Conservation (phyloP, 2,113 vertebrate species). For the Zosterops borbonicus region DNA sequence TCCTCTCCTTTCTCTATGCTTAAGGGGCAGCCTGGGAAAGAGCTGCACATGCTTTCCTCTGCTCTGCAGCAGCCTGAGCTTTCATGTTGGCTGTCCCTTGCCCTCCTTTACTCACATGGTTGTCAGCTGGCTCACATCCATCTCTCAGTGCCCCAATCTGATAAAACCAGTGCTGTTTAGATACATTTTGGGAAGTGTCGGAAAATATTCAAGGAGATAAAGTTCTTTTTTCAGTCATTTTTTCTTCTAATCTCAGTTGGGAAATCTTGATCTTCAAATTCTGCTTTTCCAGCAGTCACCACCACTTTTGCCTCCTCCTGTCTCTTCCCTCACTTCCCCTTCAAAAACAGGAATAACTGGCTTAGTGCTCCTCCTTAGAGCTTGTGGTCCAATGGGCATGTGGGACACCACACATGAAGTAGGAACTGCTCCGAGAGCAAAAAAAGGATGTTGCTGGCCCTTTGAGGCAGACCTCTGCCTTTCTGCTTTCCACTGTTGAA, state of each 20-base stretch:
- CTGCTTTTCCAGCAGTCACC: neutral
- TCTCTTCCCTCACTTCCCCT: constrained; percentile 13
- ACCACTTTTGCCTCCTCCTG: neutral
- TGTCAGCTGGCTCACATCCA: constrained; percentile 9
- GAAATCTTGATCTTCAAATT: constrained; percentile 21
- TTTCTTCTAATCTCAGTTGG: neutral
- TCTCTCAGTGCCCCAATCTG: neutral
- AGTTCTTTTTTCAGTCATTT: neutral
- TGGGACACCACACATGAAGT: neutral
- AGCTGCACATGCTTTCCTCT: neutral
- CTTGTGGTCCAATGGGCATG: neutral
- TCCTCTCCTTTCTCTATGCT: neutral
- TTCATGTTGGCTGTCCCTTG: neutral
- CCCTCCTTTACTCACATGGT: neutral
- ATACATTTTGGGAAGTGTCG: neutral
- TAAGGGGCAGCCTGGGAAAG: neutral
- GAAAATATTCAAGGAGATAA: neutral
- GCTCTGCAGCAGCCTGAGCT: neutral
- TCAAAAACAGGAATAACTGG: constrained; percentile 43
- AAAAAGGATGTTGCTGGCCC: constrained; percentile 33
- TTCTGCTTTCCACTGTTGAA: constrained; percentile 14
- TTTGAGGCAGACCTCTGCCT: constrained; percentile 2
- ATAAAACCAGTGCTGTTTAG: neutral
- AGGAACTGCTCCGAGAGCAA: neutral
- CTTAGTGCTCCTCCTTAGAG: neutral